phyloP scores from a whole-genome alignment of 2,888 invertebrate species.

The Microdon myrmicae region DNA sequence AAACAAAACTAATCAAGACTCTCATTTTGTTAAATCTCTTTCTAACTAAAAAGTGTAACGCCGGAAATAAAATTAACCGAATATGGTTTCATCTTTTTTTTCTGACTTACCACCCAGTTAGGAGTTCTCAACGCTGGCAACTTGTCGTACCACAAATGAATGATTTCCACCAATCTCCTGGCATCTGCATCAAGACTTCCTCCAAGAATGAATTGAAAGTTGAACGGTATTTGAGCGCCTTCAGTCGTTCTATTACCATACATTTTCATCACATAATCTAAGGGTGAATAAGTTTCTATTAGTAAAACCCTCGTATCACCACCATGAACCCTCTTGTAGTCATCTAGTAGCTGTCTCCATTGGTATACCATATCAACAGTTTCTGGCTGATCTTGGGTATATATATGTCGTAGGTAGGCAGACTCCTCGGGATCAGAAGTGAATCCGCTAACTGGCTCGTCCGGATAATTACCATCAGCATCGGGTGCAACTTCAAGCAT shows the following conservation, averaged over 20 bases:
- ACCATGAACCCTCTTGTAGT: constrained; percentile 66
- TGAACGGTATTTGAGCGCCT: constrained; percentile 74
- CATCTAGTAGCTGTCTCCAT: constrained; percentile 73
- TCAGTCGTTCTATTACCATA: constrained; percentile 69
- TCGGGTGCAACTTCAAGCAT: constrained; percentile 66
- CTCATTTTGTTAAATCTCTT: too few species aligned
- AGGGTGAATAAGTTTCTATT: constrained; percentile 72
- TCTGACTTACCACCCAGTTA: constrained; percentile 75
- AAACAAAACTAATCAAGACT: too few species aligned
- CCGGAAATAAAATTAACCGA: too few species aligned
- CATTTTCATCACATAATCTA: constrained; percentile 70
- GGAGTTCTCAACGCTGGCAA: constrained; percentile 70
- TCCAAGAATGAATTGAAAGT: constrained; percentile 72
- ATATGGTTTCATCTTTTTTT: not conserved
- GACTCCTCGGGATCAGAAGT: constrained; percentile 68
- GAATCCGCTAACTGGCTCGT: constrained; percentile 70
- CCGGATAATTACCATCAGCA: constrained; percentile 70
- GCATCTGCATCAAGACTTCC: constrained; percentile 70
- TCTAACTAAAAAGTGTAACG: too few species aligned
- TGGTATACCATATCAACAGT: constrained; percentile 76
- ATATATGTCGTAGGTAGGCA: constrained; percentile 72
- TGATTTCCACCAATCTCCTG: constrained; percentile 67
- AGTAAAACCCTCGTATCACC: constrained; percentile 70
- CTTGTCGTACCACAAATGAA: constrained; percentile 71
- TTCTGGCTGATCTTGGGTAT: constrained; percentile 73